Percentiles rank a stretch among this genome's conserved stretches.
These are phyloP conservation scores for Salvelinus sp. DNA, from an alignment of 2,113 vertebrate genomes.

Conservation along the genomic window DNA sequence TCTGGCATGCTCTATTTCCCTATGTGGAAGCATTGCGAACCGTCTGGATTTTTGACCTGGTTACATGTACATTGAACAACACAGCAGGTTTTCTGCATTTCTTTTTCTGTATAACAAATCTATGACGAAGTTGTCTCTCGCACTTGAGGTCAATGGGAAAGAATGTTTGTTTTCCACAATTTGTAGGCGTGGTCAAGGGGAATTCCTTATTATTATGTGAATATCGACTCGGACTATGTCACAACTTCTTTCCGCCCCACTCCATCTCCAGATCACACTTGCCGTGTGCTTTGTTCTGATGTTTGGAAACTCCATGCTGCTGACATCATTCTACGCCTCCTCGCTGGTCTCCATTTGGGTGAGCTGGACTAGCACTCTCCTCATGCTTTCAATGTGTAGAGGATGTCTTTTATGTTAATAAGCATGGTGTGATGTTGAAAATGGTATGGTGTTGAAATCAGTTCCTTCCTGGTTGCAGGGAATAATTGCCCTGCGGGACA, in stretches of 20 bases:
- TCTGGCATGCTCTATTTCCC: no score
- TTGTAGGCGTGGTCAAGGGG: no score
- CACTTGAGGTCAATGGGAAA: no score
- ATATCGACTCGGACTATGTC: no score
- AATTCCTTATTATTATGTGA: no score
- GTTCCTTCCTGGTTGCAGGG: conserved; percentile 65
- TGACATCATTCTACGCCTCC: conserved; percentile 97
- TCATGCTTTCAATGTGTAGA: neutral
- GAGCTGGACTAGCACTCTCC: conserved; percentile 56
- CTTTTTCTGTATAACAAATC: no score
- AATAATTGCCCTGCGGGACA: conserved; percentile 78
- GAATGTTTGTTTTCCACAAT: neutral
- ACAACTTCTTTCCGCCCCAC: no score
- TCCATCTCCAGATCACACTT: conserved; percentile 80
- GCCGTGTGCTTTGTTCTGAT: conserved; percentile 90
- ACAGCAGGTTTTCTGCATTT: no score
- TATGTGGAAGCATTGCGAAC: no score
- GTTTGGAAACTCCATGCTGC: conserved; percentile 97
- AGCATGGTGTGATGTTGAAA: neutral
- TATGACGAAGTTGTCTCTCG: no score
- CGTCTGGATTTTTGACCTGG: no score
- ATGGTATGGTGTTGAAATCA: neutral
- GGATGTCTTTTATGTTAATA: neutral
- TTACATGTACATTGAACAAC: no score
- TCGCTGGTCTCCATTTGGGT: conserved; percentile 93